These are phyloP conservation scores for Xyliphius kryptos DNA, from an alignment of 2,113 vertebrate species.

Conservation along the genomic window DNA sequence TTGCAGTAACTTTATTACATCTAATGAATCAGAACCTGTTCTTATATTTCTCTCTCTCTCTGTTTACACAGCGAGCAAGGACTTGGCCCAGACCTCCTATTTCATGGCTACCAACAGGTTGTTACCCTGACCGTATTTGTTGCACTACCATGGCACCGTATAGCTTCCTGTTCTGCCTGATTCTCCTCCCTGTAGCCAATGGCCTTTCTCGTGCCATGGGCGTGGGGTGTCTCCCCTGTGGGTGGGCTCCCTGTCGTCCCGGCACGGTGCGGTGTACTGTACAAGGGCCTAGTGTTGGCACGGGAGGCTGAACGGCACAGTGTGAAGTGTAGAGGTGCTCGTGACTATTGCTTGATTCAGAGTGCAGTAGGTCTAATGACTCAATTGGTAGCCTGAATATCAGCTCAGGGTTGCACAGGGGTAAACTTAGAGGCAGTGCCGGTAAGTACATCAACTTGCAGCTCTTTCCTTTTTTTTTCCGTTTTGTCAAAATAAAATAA, in stretches of 20 bases:
- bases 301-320: conserved; percentile 94
- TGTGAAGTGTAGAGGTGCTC: conserved; percentile 98
- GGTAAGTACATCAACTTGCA: conserved; percentile 83
- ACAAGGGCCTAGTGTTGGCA: conserved; percentile 84
- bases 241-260: conserved; percentile 60
- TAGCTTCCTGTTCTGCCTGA: conserved; percentile 98
- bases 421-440: conserved; percentile 93
- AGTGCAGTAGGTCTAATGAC: conserved; percentile 93
- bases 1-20: too few species aligned
- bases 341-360: conserved; percentile 91
- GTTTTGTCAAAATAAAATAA: too few species aligned
- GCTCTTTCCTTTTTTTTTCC: conserved; percentile 29
- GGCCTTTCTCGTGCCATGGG: conserved; percentile 82
- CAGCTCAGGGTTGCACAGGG: too few species aligned
- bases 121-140: conserved; percentile 99
- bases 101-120: conserved; percentile 99
- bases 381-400: conserved; percentile 97
- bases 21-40: too few species aligned
- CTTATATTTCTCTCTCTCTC: conserved; percentile 57
- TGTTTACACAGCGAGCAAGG: conserved; percentile 92
- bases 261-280: conserved; percentile 96
- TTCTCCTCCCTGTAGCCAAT: conserved; percentile 90
- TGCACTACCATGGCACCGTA: conserved; percentile 99
- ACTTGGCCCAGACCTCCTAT: conserved; percentile 99
- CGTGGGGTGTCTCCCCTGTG: conserved; percentile 67